phyloP scores from a whole-genome alignment of 2,113 vertebrate species.

The Ictalurus furcatus region DNA sequence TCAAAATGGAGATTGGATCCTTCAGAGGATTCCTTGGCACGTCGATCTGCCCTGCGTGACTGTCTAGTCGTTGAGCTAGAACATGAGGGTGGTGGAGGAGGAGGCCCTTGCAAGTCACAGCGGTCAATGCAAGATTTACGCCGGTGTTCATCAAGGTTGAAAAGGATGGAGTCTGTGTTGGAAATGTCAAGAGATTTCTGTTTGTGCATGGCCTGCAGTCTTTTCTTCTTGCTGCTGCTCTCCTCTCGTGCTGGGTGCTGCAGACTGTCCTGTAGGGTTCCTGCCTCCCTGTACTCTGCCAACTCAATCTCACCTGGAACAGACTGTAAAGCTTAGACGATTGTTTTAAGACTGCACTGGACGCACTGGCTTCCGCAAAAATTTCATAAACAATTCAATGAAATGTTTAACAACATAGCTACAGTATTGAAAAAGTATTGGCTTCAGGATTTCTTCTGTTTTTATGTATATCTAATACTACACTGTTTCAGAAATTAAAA shows the following conservation, averaged over 20 bases:
- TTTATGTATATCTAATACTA: too few relatives aligned
- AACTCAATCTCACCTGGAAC: constrained; percentile 94
- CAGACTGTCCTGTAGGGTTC: constrained; percentile 92
- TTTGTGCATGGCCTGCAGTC: constrained; percentile 92
- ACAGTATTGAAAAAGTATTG: too few relatives aligned
- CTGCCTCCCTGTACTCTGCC: constrained; percentile 92
- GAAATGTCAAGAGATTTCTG: constrained; percentile 98
- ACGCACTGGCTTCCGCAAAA: background rate
- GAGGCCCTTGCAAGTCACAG: constrained; percentile 82
- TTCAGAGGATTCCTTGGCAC: constrained; percentile 77
- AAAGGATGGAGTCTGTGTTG: constrained; percentile 95
- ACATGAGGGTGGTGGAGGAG: constrained; percentile 66
- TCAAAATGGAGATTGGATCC: constrained; percentile 75
- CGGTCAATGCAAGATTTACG: constrained; percentile 97
- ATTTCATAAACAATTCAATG: background rate
- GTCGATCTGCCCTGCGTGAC: constrained; percentile 70
- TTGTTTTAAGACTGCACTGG: too few relatives aligned
- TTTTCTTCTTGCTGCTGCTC: constrained; percentile 91
- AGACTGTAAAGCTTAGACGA: background rate
- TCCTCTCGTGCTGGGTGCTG: constrained; percentile 92
- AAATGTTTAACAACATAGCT: background rate
- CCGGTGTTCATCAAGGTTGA: constrained; percentile 91
- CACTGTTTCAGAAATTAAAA: too few relatives aligned
- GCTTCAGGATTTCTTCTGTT: too few relatives aligned
- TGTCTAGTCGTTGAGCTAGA: constrained; percentile 45